These are phyloP conservation scores for Enteromius afrohamiltoni DNA, from an alignment of 2,797 vertebrate species.

Conservation along the genomic window DNA sequence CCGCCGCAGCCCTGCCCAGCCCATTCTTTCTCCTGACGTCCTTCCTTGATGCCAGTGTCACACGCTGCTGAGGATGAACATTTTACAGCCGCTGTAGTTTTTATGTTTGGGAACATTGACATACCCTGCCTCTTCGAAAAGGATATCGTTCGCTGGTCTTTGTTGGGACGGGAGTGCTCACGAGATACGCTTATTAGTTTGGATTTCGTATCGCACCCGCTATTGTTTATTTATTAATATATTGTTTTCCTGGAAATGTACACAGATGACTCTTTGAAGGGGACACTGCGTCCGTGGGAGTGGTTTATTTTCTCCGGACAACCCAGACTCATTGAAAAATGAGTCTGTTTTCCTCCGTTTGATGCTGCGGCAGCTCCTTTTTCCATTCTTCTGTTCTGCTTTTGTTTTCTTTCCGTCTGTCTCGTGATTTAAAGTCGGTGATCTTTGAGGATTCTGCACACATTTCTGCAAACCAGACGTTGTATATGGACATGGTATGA, in stretches of 20 bases:
- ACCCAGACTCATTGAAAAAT: constrained; percentile 14
- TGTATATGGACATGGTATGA: constrained; percentile 35
- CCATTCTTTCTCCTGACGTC: constrained; percentile 68
- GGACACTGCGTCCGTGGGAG: constrained; percentile 39
- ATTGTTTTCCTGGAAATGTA: constrained; percentile 55
- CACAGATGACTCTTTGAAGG: constrained; percentile 38
- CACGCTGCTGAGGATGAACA: constrained; percentile 58
- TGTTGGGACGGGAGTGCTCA: constrained; percentile 14
- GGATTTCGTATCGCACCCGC: constrained; percentile 25
- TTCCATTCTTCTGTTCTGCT: background rate
- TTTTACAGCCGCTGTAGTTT: constrained; percentile 35
- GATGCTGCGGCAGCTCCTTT: background rate
- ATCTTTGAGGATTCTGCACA: background rate
- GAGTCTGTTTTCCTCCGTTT: constrained; percentile 17
- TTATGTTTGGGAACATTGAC: constrained; percentile 34
- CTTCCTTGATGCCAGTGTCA: constrained; percentile 69
- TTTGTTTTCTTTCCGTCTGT: constrained; percentile 13
- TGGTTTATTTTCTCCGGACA: constrained; percentile 51
- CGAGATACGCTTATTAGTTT: constrained; percentile 27
- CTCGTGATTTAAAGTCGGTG: background rate
- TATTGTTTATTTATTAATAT: constrained; percentile 51
- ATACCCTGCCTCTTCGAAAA: constrained; percentile 10
- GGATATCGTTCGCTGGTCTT: background rate
- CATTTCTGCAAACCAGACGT: background rate
- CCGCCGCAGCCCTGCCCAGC: constrained; percentile 67